Evolutionary conservation across 2,113 vertebrate species (phyloP).

Genomic region (Campylomormyrus tamandua): DNA sequence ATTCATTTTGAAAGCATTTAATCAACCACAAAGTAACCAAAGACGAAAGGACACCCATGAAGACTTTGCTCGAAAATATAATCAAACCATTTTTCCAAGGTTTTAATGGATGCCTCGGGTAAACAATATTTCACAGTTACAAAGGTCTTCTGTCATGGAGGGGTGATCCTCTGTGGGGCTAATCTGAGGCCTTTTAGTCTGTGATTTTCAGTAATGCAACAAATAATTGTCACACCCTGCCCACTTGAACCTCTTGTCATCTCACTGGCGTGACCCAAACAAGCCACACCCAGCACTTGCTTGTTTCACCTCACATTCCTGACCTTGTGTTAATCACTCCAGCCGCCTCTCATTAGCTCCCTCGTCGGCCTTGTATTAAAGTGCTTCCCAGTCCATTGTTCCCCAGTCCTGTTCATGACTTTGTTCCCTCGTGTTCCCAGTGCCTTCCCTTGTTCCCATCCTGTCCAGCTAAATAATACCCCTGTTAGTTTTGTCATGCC

Average conservation of each 20-base stretch:
- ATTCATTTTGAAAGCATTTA: conserved; percentile 15
- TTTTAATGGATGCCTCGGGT: not conserved
- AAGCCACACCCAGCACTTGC: not conserved
- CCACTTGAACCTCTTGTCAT: not conserved
- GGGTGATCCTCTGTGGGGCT: not conserved
- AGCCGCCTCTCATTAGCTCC: not conserved
- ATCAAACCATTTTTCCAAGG: conserved; percentile 4
- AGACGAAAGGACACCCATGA: not conserved
- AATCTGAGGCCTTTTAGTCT: not conserved
- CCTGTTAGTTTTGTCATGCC: not conserved
- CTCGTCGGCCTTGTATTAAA: not conserved
- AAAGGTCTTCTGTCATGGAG: not conserved
- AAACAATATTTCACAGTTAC: not conserved
- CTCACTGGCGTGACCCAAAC: not conserved
- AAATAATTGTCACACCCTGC: not conserved
- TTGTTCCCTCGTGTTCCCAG: not conserved
- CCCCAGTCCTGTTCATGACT: not conserved
- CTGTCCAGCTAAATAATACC: not conserved
- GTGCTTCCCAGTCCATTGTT: not conserved
- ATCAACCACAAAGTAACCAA: conserved; percentile 1
- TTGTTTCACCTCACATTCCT: not conserved
- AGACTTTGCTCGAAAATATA: not conserved
- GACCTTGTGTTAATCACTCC: not conserved
- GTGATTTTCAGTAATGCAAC: not conserved
- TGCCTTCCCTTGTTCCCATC: not conserved